Conservation (phyloP, 2,113 vertebrate species). For the Seriola rivoliana region DNA sequence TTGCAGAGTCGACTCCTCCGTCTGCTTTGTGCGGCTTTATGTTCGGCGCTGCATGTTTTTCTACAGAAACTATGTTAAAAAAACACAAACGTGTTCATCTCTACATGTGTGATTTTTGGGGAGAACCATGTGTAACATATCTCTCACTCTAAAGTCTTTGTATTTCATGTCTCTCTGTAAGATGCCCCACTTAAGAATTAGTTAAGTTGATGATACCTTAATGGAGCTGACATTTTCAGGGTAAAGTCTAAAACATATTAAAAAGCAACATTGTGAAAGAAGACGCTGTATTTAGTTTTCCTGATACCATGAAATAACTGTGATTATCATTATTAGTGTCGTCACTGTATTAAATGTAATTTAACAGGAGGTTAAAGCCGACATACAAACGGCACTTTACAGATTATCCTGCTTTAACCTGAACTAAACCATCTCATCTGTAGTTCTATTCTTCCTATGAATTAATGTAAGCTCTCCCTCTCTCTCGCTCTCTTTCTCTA, state of each 20-base stretch:
- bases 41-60: slow-evolving; percentile 30
- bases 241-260: neutral
- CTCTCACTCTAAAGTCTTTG: neutral
- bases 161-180: neutral
- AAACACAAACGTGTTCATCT: neutral
- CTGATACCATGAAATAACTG: neutral
- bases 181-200: neutral
- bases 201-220: neutral
- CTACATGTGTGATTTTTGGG: neutral
- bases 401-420: slow-evolving; percentile 68
- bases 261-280: neutral
- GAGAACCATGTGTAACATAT: neutral
- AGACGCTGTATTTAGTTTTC: neutral
- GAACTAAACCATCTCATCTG: slow-evolving; percentile 59
- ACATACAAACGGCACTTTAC: slow-evolving; percentile 49
- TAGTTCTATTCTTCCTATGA: slow-evolving; percentile 58
- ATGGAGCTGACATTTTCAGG: neutral
- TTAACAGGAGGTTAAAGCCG: slow-evolving; percentile 22
- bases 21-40: slow-evolving; percentile 69
- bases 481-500: slow-evolving; percentile 12
- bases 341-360: slow-evolving; percentile 5
- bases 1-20: slow-evolving; percentile 59
- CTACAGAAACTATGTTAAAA: slow-evolving; percentile 12
- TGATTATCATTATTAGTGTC: neutral
- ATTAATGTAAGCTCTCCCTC: slow-evolving; percentile 47